Conservation (phyloP, 2,888 invertebrate genomes). For the Trissoscelio sp. region DNA sequence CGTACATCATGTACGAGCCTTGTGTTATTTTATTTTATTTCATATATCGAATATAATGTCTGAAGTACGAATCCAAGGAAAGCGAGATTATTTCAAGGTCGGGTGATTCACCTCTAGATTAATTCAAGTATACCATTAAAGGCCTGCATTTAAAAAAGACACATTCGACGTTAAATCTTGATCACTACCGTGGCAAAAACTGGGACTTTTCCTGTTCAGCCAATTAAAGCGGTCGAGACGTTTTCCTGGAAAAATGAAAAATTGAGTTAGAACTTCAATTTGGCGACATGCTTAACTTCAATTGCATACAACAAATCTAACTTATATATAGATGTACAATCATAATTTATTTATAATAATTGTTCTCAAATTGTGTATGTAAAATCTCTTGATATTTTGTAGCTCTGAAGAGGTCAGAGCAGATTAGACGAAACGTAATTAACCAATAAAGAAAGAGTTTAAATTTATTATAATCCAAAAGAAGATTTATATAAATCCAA, state of each 20-base stretch:
- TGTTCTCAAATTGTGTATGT: no score
- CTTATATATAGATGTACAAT: no score
- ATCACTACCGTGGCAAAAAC: conserved; percentile 46
- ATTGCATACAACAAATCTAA: no score
- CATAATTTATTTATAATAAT: no score
- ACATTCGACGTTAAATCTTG: conserved; percentile 56
- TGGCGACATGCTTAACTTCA: neutral
- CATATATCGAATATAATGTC: conserved; percentile 57
- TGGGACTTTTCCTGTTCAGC: conserved; percentile 30
- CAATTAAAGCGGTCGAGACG: conserved; percentile 14
- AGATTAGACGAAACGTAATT: no score
- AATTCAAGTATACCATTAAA: conserved; percentile 65
- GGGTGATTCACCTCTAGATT: conserved; percentile 67
- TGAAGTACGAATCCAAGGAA: conserved; percentile 67
- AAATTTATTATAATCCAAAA: no score
- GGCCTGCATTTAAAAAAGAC: conserved; percentile 49
- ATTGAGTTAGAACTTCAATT: conserved; percentile 1
- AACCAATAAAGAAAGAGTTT: no score
- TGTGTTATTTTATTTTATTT: conserved; percentile 46
- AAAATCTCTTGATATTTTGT: no score
- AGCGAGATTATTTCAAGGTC: conserved; percentile 67
- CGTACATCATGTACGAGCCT: conserved; percentile 31
- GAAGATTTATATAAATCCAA: no score
- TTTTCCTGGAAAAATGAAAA: conserved; percentile 31
- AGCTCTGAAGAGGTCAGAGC: no score